Conservation (phyloP, 2,113 vertebrate species). For the Aspidoscelis tigris region DNA sequence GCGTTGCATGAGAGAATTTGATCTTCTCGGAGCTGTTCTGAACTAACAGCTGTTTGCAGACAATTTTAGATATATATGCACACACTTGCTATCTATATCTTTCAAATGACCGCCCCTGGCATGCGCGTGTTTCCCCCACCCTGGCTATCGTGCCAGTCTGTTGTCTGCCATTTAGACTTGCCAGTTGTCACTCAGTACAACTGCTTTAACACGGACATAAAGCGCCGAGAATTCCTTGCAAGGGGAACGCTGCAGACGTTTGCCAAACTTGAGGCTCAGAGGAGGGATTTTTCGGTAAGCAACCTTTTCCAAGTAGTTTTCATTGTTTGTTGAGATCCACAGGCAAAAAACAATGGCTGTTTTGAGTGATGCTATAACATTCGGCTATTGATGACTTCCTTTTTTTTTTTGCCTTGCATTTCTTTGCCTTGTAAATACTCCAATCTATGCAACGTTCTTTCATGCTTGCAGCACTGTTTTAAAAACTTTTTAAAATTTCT, state of each 20-base stretch:
- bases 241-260: not conserved
- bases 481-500: not conserved
- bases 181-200: slow-evolving; percentile 46
- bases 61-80: slow-evolving; percentile 31
- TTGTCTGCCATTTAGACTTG: slow-evolving; percentile 4
- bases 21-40: slow-evolving; percentile 23
- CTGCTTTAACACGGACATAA: slow-evolving; percentile 17
- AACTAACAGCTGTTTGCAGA: slow-evolving; percentile 29
- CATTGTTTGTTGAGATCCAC: not conserved
- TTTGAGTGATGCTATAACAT: not conserved
- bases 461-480: not conserved
- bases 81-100: slow-evolving; percentile 33
- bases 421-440: not conserved
- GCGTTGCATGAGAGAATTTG: slow-evolving; percentile 3
- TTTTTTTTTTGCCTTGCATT: not conserved
- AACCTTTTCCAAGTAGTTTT: not conserved
- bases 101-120: slow-evolving; percentile 29
- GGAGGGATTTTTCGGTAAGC: not conserved
- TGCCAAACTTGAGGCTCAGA: not conserved
- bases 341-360: not conserved
- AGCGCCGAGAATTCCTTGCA: slow-evolving; percentile 12
- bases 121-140: slow-evolving; percentile 35
- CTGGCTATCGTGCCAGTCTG: slow-evolving; percentile 28
- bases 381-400: not conserved
- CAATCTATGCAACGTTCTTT: not conserved